Base-by-base conservation (phyloP, 2,113 vertebrate genomes). In the Fregata magnificens region DNA sequence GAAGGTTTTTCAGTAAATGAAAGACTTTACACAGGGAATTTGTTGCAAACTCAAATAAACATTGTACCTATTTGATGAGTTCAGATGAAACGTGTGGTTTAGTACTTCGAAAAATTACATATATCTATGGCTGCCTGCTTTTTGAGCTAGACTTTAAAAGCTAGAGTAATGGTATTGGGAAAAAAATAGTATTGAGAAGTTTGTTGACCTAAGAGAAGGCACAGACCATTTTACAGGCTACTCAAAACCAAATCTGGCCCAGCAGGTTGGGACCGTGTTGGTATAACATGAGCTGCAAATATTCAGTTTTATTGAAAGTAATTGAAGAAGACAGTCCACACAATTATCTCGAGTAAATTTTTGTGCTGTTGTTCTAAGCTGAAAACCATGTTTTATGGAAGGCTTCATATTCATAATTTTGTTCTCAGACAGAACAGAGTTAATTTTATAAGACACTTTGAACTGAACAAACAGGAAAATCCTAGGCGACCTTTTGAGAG, bases 291-390 rank as follows among this genome's bases (percentile, higher is more conserved):
- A 94, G 81, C 96, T 97, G 95, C 95, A 96, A 94, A 95, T 95
- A 92, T 97, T 98, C 96, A 96, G 67, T 94, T 97, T 97, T 97
- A 97, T 88, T 95, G 94, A 92, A 97, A 83, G 71, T 97, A 97
- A 97, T 97, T 95, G 91, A 93, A 92, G 78, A 90, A 16, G 94
- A 76, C 93, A 96, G 69, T 91, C 62, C 36, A 82, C 20, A 49
- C 40, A 94, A 91, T 89, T 97, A 92, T 95, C 84, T 89, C 7
- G 2, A 73, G 12, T 53, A 77, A 49, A 66, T 73, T 95, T 94
- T 82, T 72, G 56, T 42, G 19, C 58, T 85, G 73, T 82, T 93
- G 62, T 93, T 96, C 55, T 83, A 49, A 94, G 47, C 32, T 93
- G 34, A 93, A 94, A 97, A 93, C 15, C 38, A 55, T 32, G 21